Conservation (phyloP, 2,888 invertebrate genomes). For the Tinea trinotella region DNA sequence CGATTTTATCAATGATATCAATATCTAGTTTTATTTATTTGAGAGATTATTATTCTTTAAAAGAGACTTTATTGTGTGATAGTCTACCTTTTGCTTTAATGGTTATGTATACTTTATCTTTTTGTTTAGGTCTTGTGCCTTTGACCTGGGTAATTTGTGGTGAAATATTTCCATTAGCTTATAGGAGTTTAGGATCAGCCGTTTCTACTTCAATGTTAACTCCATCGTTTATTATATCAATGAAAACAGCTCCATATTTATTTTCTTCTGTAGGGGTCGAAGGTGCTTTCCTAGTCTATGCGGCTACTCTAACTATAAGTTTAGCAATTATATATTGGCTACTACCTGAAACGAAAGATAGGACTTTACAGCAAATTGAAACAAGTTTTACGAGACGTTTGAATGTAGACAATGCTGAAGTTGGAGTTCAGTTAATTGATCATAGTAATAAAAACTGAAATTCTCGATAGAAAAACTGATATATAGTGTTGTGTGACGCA, state of each 20-base stretch:
- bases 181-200: slow-evolving; percentile 60
- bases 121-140: slow-evolving; percentile 58
- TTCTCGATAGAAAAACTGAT: too few relatives aligned
- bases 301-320: slow-evolving; percentile 46
- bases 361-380: slow-evolving; percentile 60
- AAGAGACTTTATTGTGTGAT: slow-evolving; percentile 43
- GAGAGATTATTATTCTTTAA: slow-evolving; percentile 42
- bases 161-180: slow-evolving; percentile 60
- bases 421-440: slow-evolving; percentile 29
- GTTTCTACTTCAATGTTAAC: slow-evolving; percentile 60
- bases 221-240: slow-evolving; percentile 56
- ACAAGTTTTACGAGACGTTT: slow-evolving; percentile 56
- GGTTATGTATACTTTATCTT: slow-evolving; percentile 52
- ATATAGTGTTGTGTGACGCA: too few relatives aligned
- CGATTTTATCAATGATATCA: slow-evolving; percentile 46
- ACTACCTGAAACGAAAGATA: slow-evolving; percentile 60
- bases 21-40: slow-evolving; percentile 56
- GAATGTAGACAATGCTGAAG: slow-evolving; percentile 38
- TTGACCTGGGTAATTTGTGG: slow-evolving; percentile 66
- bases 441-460: slow-evolving; percentile 7
- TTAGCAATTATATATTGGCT: slow-evolving; percentile 46
- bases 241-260: slow-evolving; percentile 64
- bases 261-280: slow-evolving; percentile 58
- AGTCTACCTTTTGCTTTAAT: slow-evolving; percentile 52
- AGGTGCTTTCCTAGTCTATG: slow-evolving; percentile 60